These are phyloP conservation scores for Lordiphosa clarofinis DNA, from an alignment of 1,140 invertebrate genomes.

Conservation along the genomic window DNA sequence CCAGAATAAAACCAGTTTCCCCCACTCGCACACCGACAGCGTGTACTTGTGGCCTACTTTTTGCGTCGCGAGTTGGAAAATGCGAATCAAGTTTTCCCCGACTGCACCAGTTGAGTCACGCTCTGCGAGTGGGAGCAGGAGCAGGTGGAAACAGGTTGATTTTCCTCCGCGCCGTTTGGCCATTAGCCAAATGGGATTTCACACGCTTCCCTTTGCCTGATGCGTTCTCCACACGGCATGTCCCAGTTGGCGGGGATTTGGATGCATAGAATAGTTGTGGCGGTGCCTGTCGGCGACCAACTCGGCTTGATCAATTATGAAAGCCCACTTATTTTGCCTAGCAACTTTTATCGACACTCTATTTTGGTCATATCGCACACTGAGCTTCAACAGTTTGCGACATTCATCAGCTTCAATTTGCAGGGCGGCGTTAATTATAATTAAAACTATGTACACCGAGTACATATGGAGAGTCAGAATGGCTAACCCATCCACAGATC, in stretches of 20 bases:
- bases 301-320: slow-evolving; percentile 62
- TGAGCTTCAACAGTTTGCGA: slow-evolving; percentile 7
- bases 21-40: slow-evolving; percentile 21
- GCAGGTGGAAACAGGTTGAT: slow-evolving; percentile 63
- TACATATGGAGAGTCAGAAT: slow-evolving; percentile 9
- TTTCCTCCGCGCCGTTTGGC: slow-evolving; percentile 57
- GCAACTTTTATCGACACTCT: slow-evolving; percentile 12
- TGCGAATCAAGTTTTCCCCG: slow-evolving; percentile 58
- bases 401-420: slow-evolving; percentile 43
- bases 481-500: slow-evolving; percentile 41
- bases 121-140: slow-evolving; percentile 1
- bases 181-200: slow-evolving; percentile 76
- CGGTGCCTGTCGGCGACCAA: slow-evolving; percentile 34
- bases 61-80: slow-evolving; percentile 25
- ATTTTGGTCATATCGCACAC: slow-evolving; percentile 2
- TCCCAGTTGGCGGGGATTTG: slow-evolving; percentile 24
- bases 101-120: slow-evolving; percentile 34
- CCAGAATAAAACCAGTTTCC: slow-evolving; percentile 64
- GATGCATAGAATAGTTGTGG: not conserved
- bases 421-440: slow-evolving; percentile 68
- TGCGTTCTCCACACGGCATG: slow-evolving; percentile 44
- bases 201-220: slow-evolving; percentile 67
- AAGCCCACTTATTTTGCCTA: slow-evolving; percentile 32
- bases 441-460: slow-evolving; percentile 49
- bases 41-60: slow-evolving; percentile 61